These are phyloP conservation scores for Gasteruption jaculator DNA, from an alignment of 2,888 invertebrate genomes.

Conservation along the genomic window DNA sequence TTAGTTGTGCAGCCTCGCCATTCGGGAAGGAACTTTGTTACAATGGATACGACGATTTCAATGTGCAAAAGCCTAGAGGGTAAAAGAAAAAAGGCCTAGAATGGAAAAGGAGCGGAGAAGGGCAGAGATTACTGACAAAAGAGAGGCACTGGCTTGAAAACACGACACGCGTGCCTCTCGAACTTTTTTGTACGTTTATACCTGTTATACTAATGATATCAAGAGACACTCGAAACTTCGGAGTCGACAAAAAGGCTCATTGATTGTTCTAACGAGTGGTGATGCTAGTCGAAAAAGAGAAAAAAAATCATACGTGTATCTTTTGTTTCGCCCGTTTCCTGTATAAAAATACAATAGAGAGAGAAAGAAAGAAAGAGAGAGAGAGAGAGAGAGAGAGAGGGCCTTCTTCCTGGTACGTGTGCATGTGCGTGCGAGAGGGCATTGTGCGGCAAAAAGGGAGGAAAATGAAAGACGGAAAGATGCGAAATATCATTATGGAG, in stretches of 20 bases:
- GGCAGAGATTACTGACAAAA: conserved; percentile 5
- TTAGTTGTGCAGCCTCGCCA: no score
- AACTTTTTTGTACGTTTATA: conserved; percentile 38
- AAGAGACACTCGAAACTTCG: background rate
- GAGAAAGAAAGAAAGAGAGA: conserved; percentile 21
- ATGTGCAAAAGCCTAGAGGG: no score
- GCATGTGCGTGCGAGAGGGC: no score
- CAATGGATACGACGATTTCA: no score
- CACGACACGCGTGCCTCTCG: conserved; percentile 35
- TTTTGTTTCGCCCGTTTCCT: no score
- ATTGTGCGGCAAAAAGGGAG: no score
- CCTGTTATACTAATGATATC: conserved; percentile 5
- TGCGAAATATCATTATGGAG: no score
- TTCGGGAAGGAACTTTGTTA: no score
- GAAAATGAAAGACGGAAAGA: no score
- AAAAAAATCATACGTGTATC: conserved; percentile 20
- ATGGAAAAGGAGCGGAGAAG: background rate
- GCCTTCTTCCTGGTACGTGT: conserved; percentile 17
- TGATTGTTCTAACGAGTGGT: conserved; percentile 28
- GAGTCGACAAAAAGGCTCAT: background rate
- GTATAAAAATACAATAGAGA: no score
- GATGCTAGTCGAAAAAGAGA: conserved; percentile 40
- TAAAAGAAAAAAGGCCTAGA: no score
- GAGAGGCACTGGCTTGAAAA: conserved; percentile 10
- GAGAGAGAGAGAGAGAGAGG: conserved; percentile 14